Percentiles rank a stretch among this genome's conserved stretches.
These are phyloP conservation scores for Sandelia bainsii DNA, from an alignment of 2,797 vertebrate genomes.

Conservation along the genomic window DNA sequence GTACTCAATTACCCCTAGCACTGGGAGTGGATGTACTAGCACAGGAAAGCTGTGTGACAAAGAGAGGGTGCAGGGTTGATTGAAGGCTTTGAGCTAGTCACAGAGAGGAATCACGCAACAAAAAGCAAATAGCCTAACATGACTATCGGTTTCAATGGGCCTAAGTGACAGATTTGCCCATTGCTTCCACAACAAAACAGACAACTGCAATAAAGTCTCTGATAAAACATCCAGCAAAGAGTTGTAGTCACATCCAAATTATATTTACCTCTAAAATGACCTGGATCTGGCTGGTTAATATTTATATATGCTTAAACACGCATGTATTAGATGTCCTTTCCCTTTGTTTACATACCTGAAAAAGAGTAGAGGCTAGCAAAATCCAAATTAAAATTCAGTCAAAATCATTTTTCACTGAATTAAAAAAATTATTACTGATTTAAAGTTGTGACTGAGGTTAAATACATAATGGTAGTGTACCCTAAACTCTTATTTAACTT, in stretches of 20 bases:
- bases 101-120: constrained; percentile 11
- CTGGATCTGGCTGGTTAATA: constrained; percentile 23
- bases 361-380: background rate
- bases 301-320: constrained; percentile 22
- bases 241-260: constrained; percentile 23
- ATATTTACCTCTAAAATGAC: constrained; percentile 23
- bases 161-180: constrained; percentile 30
- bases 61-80: constrained; percentile 27
- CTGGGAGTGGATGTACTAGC: constrained; percentile 13
- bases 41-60: constrained; percentile 39
- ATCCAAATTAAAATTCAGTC: background rate
- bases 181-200: constrained; percentile 25
- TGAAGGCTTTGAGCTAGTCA: constrained; percentile 31
- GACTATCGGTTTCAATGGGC: constrained; percentile 41
- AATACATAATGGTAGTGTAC: constrained; percentile 10
- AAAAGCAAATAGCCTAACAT: constrained; percentile 33
- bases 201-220: constrained; percentile 22
- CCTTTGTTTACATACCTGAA: background rate
- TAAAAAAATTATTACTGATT: too few species aligned
- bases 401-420: too few species aligned
- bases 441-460: constrained; percentile 9
- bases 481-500: constrained; percentile 28
- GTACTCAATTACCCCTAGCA: constrained; percentile 31
- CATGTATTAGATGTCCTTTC: background rate
- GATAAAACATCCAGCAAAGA: constrained; percentile 7